Evolutionary conservation across 2,797 vertebrate species (phyloP), one percentile per base, ranked within the genome.

Genomic region (Potorous gilbertii): DNA sequence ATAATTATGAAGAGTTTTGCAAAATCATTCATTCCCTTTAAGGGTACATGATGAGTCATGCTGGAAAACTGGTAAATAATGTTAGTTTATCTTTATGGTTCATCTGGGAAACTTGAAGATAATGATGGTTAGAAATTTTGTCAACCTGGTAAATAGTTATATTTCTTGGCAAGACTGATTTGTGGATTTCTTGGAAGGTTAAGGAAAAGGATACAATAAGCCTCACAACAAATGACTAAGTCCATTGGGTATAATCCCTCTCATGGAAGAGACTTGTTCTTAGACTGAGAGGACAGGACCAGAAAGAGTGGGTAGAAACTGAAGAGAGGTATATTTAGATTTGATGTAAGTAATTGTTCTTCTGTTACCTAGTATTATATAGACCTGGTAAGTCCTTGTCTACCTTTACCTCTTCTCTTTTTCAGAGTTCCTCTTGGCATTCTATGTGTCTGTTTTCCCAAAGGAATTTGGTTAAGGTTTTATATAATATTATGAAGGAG

Each of bases 41-140:
- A 94, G 92, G 55, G 4, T 89, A 96, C 96, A 94, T 92, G 59
- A 55, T 91, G 92, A 57, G 91, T 93, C 91, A 93, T 55, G 40
- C 57, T 96, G 90, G 16, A 62, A 62, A 62, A 34, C 62, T 21
- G 24, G 1, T 27, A 40, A 92, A 92, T 50, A 52, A 62, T 92
- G 18, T 34, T 92, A 1, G 28, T n/a, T 92, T 52, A 92, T 59
- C 16, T 59, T 24, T 5, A 31, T 59, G 28, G 34, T 34, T 50
- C 62, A 92, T 62, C 31, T n/a, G n/a, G n/a, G 66, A 74, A 40
- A 74, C n/a, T 74, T 74, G 40, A 81, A 40, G 9, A 81, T 46
- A 46, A 81, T 34, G 18, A 9, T 74, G n/a, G 66, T 24, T 74
- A 40, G 40, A 74, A 74, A 40, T 74, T 21, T 40, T 40, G n/a